Conservation (phyloP, 2,797 vertebrate species). For the Nyctalus aviator region DNA sequence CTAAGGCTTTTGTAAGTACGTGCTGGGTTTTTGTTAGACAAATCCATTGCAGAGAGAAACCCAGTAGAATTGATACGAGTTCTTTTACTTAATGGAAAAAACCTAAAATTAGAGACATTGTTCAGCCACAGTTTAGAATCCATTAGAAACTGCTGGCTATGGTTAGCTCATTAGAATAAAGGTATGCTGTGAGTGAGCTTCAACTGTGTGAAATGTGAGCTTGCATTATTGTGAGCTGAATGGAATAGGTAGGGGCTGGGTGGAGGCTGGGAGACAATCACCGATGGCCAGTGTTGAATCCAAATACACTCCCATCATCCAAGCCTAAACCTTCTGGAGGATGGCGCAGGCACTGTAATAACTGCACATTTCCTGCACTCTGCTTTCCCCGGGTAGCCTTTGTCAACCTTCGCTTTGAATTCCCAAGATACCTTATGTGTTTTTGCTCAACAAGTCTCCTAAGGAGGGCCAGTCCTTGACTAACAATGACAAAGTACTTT, state of each 20-base stretch:
- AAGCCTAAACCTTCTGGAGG: not conserved
- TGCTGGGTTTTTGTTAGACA: not conserved
- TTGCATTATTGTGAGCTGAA: not conserved
- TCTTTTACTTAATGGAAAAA: constrained; percentile 36
- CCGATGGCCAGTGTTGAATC: not conserved
- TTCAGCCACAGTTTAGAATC: not conserved
- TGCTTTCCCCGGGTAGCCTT: not conserved
- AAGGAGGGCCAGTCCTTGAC: not conserved
- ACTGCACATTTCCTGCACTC: not conserved
- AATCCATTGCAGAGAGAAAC: not conserved
- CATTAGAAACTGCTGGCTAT: not conserved
- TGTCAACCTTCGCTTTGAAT: not conserved
- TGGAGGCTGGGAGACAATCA: not conserved
- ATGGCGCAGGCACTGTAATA: fast-evolving
- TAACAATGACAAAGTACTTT: constrained; percentile 42
- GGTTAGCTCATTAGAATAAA: constrained; percentile 7
- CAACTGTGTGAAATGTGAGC: not conserved
- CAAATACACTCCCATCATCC: not conserved
- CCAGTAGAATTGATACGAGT: not conserved
- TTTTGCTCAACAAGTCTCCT: constrained; percentile 6
- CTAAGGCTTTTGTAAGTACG: not conserved
- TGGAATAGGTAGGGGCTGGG: not conserved
- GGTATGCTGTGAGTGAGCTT: not conserved
- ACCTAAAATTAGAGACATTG: not conserved
- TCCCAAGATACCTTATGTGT: not conserved